Conservation (phyloP, 2,888 invertebrate species). For the Heliconius sara region DNA sequence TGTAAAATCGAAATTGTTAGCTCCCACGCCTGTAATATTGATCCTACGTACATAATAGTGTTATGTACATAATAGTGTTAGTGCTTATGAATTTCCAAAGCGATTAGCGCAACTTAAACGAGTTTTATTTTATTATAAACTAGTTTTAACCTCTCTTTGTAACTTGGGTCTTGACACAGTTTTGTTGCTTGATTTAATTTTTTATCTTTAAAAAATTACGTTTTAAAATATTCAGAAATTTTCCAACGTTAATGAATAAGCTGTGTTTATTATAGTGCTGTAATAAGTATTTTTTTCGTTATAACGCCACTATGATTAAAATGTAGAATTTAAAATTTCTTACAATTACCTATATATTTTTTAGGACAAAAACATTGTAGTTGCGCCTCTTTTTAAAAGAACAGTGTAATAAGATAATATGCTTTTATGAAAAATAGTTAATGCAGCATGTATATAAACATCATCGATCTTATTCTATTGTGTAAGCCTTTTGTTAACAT, state of each 20-base stretch:
- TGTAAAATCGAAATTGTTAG: constrained; percentile 8
- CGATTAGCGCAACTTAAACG: constrained; percentile 46
- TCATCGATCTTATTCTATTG: too few species aligned
- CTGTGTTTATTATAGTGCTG: neutral
- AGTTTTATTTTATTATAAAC: constrained; percentile 46
- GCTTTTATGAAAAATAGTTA: too few species aligned
- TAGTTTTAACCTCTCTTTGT: constrained; percentile 43
- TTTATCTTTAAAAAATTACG: constrained; percentile 36
- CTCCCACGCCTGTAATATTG: constrained; percentile 16
- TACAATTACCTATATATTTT: neutral
- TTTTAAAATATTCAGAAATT: constrained; percentile 13
- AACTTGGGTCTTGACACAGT: constrained; percentile 46
- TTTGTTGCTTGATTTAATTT: constrained; percentile 42
- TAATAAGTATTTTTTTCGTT: neutral
- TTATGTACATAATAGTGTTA: constrained; percentile 34
- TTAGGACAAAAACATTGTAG: too few species aligned
- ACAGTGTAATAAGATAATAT: too few species aligned
- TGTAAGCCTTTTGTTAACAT: too few species aligned
- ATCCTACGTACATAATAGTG: constrained; percentile 36
- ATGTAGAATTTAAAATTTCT: neutral
- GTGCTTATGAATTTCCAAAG: constrained; percentile 44
- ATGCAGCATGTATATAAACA: too few species aligned
- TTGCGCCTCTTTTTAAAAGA: too few species aligned
- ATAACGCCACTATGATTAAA: neutral
- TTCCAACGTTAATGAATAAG: neutral